A percentile compares a stretch with the other conserved stretches of the same genome.
Conservation (phyloP, 2,888 invertebrate species). For the Megaustenia siamemsis region DNA sequence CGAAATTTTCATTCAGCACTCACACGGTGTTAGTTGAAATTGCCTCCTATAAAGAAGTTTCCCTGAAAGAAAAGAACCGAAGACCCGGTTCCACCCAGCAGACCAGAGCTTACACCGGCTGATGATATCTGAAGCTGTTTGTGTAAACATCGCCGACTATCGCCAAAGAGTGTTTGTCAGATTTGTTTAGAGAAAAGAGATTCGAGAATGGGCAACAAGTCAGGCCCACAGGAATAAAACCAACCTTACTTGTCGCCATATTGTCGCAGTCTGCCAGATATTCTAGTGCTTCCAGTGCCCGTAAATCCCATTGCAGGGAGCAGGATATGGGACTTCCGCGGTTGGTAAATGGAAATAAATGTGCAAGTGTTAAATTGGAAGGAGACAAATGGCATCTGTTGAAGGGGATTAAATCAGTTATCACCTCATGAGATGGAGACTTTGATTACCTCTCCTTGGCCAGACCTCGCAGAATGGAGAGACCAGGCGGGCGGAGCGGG, state of each 20-base stretch:
- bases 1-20: no score
- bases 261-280: conserved; percentile 12
- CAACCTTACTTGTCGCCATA: not conserved
- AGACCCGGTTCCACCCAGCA: conserved; percentile 11
- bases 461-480: not conserved
- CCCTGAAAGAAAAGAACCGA: conserved; percentile 5
- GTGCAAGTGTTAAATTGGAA: conserved; percentile 24
- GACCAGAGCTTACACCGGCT: conserved; percentile 24
- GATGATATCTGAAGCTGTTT: conserved; percentile 33
- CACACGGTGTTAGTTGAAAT: no score
- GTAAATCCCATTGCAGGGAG: not conserved
- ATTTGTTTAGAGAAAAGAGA: conserved; percentile 14
- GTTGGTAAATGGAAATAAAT: conserved; percentile 8
- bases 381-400: conserved; percentile 12
- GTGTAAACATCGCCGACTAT: conserved; percentile 27
- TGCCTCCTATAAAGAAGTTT: conserved; percentile 1
- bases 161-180: conserved; percentile 32
- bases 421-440: not conserved
- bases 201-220: conserved; percentile 35
- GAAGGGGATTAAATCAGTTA: conserved; percentile 23
- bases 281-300: not conserved
- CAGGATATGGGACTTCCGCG: conserved; percentile 15
- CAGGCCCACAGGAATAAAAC: not conserved
- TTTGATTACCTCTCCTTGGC: conserved; percentile 11
- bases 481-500: not conserved